Conservation (phyloP, 1,140 invertebrate genomes). For the Ips nitidus region DNA sequence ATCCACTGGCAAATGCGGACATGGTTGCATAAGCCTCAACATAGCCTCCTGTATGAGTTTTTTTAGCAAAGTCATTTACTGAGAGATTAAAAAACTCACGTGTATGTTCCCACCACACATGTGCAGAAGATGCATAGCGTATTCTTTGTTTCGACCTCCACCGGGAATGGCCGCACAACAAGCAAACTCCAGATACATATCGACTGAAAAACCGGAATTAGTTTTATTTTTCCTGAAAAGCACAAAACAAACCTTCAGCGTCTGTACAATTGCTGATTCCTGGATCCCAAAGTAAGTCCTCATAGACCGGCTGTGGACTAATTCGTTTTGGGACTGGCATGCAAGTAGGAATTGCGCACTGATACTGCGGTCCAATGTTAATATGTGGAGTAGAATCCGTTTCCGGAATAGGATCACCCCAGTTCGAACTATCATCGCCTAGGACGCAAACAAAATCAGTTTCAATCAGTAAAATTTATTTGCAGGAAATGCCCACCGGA, state of each 20-base stretch:
- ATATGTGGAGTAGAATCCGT: conserved; percentile 68
- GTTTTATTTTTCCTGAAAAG: neutral
- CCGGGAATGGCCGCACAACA: conserved; percentile 88
- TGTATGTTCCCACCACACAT: conserved; percentile 85
- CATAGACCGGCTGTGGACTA: conserved; percentile 56
- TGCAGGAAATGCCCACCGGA: conserved; percentile 30
- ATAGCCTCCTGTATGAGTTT: conserved; percentile 69
- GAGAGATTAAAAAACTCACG: conserved; percentile 57
- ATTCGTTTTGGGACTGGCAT: conserved; percentile 45
- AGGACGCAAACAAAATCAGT: conserved; percentile 15
- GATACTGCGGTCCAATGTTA: conserved; percentile 88
- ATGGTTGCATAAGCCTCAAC: conserved; percentile 72
- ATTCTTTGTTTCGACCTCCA: conserved; percentile 91
- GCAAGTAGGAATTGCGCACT: conserved; percentile 68
- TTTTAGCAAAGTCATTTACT: neutral
- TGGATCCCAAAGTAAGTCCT: conserved; percentile 86
- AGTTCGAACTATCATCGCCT: conserved; percentile 42
- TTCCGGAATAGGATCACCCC: conserved; percentile 53
- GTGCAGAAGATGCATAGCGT: conserved; percentile 87
- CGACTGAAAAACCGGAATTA: conserved; percentile 56
- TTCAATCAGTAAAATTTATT: neutral
- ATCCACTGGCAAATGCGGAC: conserved; percentile 69
- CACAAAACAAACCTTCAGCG: conserved; percentile 65
- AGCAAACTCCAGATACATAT: conserved; percentile 89
- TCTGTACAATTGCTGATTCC: conserved; percentile 71